Evolutionary conservation across 2,888 invertebrate genomes (phyloP), one percentile per base, ranked within the genome.

Genomic region (Ophioninae sp.): DNA sequence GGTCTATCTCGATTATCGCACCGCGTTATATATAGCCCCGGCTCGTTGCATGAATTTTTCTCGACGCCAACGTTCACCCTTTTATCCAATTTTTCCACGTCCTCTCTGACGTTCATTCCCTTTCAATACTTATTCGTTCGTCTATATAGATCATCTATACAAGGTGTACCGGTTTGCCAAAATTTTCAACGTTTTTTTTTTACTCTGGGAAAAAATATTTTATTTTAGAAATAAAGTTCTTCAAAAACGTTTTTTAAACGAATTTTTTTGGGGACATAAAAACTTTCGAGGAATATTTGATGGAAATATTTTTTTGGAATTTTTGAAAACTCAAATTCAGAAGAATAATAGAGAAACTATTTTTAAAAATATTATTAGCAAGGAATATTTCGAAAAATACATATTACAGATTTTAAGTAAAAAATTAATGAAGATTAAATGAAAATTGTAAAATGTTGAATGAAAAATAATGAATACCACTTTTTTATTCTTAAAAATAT

Each of bases 11-110:
- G 64, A 65, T 64, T 71, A 72, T 71, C 23, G 69, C 64, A 30
- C 8, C 37, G 56, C 22, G 61, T 7, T 2, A 41, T 20, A 37
- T 41, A 22, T 59, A 74, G 44, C 73, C 51, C 44, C 30, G 30
- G 30, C 20, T 72, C 41, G 65, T 72, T 83, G 67, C 65, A 41
- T 77, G 77, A 69, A 79, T 69, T 69, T 73, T 56, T 44, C 63
- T 39, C 58, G 63, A 63, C 64, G 30, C 63, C 68, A 79, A 67
- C 67, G 41, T 79, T 61, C 51, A 64, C 59, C 67, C 37, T 75
- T 64, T n/a, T 73, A 63, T 37, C 69, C 30, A 56, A n/a, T 58
- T 58, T 58, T 71, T 73, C 61, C 41, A 30, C 51, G 63, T 30
- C 22, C 51, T n/a, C n/a, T 23, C 30, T 51, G 63, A 44, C 37